Evolutionary conservation across 2,888 invertebrate species (phyloP).

Genomic region (Noctua janthina): DNA sequence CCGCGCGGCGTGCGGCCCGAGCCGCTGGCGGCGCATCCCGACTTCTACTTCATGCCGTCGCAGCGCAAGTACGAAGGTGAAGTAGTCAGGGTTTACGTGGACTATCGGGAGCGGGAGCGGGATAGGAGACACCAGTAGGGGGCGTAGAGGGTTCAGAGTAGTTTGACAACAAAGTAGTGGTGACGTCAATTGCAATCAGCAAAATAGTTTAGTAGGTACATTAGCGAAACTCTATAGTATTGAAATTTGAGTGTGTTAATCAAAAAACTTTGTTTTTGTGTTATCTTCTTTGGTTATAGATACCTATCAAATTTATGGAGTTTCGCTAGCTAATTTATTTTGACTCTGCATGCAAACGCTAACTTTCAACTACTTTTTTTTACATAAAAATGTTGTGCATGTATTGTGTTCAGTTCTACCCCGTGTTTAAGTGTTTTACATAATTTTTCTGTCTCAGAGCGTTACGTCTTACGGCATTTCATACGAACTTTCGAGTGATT

Average conservation of each 20-base stretch:
- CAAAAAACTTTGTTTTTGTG: neutral
- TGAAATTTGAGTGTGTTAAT: too few relatives aligned
- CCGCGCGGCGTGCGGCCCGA: slow-evolving; percentile 91
- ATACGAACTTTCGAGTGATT: too few relatives aligned
- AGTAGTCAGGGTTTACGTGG: slow-evolving; percentile 82
- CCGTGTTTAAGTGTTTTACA: neutral
- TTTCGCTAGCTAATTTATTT: neutral
- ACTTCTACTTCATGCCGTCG: slow-evolving; percentile 98
- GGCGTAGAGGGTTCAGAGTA: neutral
- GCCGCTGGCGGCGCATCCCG: slow-evolving; percentile 91
- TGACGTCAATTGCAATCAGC: neutral
- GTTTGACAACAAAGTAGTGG: neutral
- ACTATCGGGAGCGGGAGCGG: slow-evolving; percentile 67
- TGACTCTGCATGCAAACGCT: neutral
- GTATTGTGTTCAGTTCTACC: too few relatives aligned
- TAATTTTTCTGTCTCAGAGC: too few relatives aligned
- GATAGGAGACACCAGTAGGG: slow-evolving; percentile 36
- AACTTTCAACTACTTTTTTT: neutral
- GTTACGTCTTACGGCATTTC: too few relatives aligned
- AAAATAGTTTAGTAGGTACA: neutral
- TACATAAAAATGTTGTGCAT: neutral
- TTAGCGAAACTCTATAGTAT: neutral
- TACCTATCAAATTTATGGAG: neutral
- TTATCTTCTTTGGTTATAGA: neutral
- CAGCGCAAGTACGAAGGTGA: slow-evolving; percentile 98